Evolutionary conservation across 2,113 vertebrate species (phyloP).

Genomic region (Atractosteus spatula): DNA sequence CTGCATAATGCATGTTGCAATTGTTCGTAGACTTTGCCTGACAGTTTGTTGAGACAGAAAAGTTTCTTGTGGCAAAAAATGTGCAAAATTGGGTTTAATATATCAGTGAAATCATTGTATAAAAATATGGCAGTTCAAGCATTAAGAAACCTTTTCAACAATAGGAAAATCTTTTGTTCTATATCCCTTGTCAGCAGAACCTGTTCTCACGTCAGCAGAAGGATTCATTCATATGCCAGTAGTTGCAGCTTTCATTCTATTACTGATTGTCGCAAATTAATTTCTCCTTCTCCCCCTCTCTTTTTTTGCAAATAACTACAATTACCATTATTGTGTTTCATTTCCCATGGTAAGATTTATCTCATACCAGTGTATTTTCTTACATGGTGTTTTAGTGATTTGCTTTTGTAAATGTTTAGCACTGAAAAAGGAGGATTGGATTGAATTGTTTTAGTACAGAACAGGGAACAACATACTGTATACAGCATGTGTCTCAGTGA

Average conservation of each 20-base stretch:
- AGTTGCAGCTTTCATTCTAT: background rate
- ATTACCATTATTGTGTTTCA: slow-evolving; percentile 13
- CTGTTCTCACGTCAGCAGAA: background rate
- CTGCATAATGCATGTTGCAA: background rate
- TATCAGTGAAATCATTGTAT: no score
- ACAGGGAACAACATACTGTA: background rate
- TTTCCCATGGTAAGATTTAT: slow-evolving; percentile 4
- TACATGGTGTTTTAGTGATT: background rate
- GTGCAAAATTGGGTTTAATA: no score
- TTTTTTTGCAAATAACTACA: background rate
- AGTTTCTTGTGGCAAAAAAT: background rate
- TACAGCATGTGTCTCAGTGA: no score
- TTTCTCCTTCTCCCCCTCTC: slow-evolving; percentile 1
- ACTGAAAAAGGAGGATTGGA: background rate
- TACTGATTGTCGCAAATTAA: background rate
- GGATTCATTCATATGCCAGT: slow-evolving; percentile 6
- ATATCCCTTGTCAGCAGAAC: no score
- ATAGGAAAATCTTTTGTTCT: no score
- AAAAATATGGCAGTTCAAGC: no score
- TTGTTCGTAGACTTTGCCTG: background rate
- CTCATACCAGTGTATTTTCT: slow-evolving; percentile 1
- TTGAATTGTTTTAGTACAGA: background rate
- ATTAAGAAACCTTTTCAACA: no score
- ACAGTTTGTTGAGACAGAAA: background rate
- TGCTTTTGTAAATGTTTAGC: background rate